phyloP scores from a whole-genome alignment of 2,888 invertebrate species.

The Pilophorus perplexus region DNA sequence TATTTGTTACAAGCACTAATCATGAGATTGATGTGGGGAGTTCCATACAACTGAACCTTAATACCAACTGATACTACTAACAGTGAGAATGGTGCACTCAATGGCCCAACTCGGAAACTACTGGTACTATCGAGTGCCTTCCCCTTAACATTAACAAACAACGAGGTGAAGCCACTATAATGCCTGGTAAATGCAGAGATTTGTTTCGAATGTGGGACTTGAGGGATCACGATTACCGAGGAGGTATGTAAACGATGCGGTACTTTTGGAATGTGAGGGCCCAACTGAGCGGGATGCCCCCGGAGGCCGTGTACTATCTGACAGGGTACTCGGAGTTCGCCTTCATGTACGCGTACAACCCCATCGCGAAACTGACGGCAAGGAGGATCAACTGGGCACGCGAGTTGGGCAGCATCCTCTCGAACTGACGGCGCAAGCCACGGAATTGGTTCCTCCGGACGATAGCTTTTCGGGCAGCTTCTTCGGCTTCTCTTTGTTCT shows the following conservation, averaged over 20 bases:
- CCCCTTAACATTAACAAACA: no score
- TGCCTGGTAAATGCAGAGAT: no score
- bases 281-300: conserved; percentile 43
- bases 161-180: no score
- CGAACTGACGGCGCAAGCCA: conserved; percentile 37
- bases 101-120: no score
- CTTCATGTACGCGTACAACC: conserved; percentile 47
- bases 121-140: no score
- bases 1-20: no score
- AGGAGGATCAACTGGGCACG: conserved; percentile 46
- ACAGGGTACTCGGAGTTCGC: conserved; percentile 25
- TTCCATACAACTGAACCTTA: no score
- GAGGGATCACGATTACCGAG: no score
- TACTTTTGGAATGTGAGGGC: conserved; percentile 43
- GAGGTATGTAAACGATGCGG: conserved; percentile 40
- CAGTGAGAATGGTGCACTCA: no score
- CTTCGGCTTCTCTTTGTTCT: conserved; percentile 44
- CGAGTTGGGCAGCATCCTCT: conserved; percentile 41
- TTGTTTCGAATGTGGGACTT: no score
- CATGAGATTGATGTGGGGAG: no score
- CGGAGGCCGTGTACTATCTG: conserved; percentile 43
- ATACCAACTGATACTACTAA: no score
- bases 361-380: conserved; percentile 48
- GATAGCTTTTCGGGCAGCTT: conserved; percentile 36
- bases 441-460: conserved; percentile 3